Evolutionary conservation across 1,140 invertebrate species (phyloP), one percentile per base, ranked within the genome.

Genomic region (Coenobita brevimanus): DNA sequence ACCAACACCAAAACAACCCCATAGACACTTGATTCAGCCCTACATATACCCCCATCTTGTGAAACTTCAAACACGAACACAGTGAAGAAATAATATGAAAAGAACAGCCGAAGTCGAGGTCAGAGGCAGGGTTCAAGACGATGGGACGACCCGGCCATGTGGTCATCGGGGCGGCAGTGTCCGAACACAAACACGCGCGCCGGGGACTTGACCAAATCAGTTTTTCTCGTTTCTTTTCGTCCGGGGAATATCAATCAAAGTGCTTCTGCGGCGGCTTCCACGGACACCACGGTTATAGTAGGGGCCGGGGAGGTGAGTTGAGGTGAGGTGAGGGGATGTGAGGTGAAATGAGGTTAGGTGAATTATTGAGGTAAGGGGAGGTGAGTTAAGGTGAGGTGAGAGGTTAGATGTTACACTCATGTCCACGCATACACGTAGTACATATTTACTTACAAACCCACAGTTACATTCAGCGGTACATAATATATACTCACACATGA

Each of bases 151-250:
- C 62, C 76, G 33, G 76, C 84, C 84, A 87, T 87, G 84, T 87
- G 84, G 84, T 87, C 84, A 87, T 87, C 84, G 84, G 54, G 67
- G 76, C 84, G 84, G 84, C 84, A 80, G 84, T 80, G 84, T 87
- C 84, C 84, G 84, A 87, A 87, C 84, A 87, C 84, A 80, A 87
- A 87, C 84, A 87, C 84, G 84, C 84, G 84, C 84, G 76, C 84
- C 73, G 57, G 27, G 76, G 76, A 87, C 84, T 87, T 80, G 57
- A 87, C 84, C 57, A 69, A 87, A 87, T 87, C 84, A 87, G 79
- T 87, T 87, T 87, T 87, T 87, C 84, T 80, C 84, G 76, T 87
- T 87, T 80, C 84, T 87, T 87, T 87, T 87, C 84, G 84, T 69
- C 75, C 64, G 13, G 62, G 62, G 84, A 80, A 78, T 69, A 87